Percentiles rank a stretch among this genome's conserved stretches.
Conservation (phyloP, 2,113 vertebrate genomes). For the Apodemus speciosus region DNA sequence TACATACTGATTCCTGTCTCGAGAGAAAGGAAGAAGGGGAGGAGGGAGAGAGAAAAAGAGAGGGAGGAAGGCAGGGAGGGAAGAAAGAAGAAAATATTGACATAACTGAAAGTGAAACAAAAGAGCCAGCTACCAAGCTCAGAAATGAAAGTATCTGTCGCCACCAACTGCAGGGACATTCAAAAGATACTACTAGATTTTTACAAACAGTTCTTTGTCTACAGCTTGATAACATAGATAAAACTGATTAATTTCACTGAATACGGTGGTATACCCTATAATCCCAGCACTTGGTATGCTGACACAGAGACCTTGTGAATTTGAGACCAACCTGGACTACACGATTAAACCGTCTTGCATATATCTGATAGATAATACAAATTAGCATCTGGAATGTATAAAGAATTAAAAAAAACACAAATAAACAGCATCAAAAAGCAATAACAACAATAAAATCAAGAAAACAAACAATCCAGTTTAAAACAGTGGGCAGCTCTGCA, state of each 20-base stretch:
- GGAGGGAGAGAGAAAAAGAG: neutral
- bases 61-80: neutral
- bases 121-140: neutral
- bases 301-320: neutral
- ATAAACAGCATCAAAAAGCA: neutral
- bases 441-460: neutral
- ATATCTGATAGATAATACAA: neutral
- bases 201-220: neutral
- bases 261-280: neutral
- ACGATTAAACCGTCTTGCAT: neutral
- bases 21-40: neutral
- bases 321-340: neutral
- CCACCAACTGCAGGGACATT: neutral
- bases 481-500: neutral
- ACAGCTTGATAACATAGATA: neutral
- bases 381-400: neutral
- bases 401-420: neutral
- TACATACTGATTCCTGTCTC: neutral
- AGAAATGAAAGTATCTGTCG: neutral
- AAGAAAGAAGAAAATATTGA: neutral
- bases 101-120: neutral
- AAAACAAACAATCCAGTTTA: neutral
- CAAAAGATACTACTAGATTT: neutral
- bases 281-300: neutral
- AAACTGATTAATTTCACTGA: neutral